Base-by-base conservation (phyloP, 2,797 vertebrate species). In the Hydrolagus colliei region DNA sequence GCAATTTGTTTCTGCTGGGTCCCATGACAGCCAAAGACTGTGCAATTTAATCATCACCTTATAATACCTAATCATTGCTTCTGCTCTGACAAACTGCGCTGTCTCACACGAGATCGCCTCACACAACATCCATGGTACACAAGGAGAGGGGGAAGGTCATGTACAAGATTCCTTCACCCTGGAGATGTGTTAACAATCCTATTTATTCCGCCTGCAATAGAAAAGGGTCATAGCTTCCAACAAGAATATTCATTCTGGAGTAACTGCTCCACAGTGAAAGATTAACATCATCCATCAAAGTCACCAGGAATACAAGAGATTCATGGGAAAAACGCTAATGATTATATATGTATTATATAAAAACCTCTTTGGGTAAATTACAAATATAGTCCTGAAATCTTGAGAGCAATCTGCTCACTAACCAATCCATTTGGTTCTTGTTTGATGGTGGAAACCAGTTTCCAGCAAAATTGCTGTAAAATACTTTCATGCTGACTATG, bases 1-100 rank as follows among this genome's bases (percentile, higher is more conserved):
- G 74, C 65, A 86, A 87, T 80, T 84, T 79, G 79, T 84, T 86
- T 74, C 86, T 86, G 73, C 9, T 18, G 1, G 59, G 87, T 89
- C 20, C 90, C 88, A 91, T 91, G 89, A 88, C 90, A 92, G 90
- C 90, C 87, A 16, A 87, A 87, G 88, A 87, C 87, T 86, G 72
- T 13, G 75, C 61, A 41, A 85, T 82, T 87, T 62, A 85, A 86
- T 88, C 88, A 86, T 86, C 88, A 87, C 86, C 84, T 89, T 88
- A 88, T 90, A 89, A 90, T 0, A 32, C 84, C 79, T 87, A 87
- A 89, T 89, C 75, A 68, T 88, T 88, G 62, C 1, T 75, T 12
- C 67, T 87, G 65, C 77, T 87, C 87, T 87, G 90, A 90, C 86
- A 87, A 86, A 87, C 73, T 87, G 86, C 86, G 76, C 73, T 32